Evolutionary conservation across 2,113 vertebrate species (phyloP).

Genomic region (Brachypodius melanocephalos): DNA sequence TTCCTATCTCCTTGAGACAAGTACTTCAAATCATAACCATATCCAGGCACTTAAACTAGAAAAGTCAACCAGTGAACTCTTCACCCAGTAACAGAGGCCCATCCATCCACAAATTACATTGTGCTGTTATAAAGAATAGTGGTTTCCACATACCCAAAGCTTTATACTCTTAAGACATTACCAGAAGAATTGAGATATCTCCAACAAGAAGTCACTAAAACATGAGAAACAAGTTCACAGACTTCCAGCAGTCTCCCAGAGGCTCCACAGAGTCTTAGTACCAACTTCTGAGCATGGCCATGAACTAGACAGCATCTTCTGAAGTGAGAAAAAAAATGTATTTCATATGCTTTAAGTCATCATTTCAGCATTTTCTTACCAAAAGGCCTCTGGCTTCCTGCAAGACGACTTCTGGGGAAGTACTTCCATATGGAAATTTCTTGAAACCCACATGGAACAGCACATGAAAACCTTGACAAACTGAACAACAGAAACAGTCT

Average conservation of each 20-base stretch:
- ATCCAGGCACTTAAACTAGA: background rate
- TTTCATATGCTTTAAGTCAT: background rate
- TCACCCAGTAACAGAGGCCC: background rate
- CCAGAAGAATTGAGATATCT: background rate
- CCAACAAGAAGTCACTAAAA: background rate
- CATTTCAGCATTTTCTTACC: background rate
- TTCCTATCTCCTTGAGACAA: background rate
- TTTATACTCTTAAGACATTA: background rate
- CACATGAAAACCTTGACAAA: background rate
- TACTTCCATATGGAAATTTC: background rate
- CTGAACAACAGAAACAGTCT: background rate
- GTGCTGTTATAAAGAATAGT: background rate
- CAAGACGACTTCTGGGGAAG: background rate
- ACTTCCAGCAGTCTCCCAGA: background rate
- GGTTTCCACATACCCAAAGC: background rate
- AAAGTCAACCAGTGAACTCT: background rate
- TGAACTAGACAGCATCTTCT: background rate
- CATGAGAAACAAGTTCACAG: background rate
- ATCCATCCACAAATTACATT: background rate
- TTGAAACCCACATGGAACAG: background rate
- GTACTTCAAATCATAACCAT: background rate
- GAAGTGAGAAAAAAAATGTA: background rate
- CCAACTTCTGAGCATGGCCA: background rate
- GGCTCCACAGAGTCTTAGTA: background rate
- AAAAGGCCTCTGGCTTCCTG: background rate